Conservation (phyloP, 2,113 vertebrate species). For the Oxygymnocypris stewartii region DNA sequence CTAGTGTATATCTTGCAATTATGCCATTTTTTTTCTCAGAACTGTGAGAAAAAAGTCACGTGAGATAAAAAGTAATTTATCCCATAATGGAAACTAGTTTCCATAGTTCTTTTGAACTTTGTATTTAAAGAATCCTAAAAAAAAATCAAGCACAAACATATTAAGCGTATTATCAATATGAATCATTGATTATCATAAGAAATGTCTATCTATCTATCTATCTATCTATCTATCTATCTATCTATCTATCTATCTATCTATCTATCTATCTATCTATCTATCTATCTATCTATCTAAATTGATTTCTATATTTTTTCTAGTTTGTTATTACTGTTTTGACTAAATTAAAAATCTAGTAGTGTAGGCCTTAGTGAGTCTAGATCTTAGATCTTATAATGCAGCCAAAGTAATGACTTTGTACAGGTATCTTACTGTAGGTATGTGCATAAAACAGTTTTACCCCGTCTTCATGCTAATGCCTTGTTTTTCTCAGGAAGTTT, state of each 20-base stretch:
- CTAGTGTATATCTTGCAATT: no score
- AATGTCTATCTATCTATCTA: not conserved
- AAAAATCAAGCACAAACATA: not conserved
- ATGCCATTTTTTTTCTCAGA: no score
- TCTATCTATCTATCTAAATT: no score
- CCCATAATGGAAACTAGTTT: no score
- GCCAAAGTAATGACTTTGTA: not conserved
- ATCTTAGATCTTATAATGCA: not conserved
- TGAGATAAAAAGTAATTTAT: no score
- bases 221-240: no score
- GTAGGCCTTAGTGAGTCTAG: not conserved
- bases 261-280: no score
- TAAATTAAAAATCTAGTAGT: not conserved
- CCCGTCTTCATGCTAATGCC: not conserved
- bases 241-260: no score
- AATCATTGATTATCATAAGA: no score
- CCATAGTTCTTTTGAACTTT: not conserved
- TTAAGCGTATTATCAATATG: no score
- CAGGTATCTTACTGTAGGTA: not conserved
- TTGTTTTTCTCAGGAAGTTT: conserved; percentile 78
- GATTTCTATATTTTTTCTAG: no score
- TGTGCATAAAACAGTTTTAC: not conserved
- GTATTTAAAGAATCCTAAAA: not conserved
- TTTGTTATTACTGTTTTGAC: not conserved
- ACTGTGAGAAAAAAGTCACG: no score